Evolutionary conservation across 2,888 invertebrate genomes (phyloP).

Genomic region (Zootermopsis nevadensis): DNA sequence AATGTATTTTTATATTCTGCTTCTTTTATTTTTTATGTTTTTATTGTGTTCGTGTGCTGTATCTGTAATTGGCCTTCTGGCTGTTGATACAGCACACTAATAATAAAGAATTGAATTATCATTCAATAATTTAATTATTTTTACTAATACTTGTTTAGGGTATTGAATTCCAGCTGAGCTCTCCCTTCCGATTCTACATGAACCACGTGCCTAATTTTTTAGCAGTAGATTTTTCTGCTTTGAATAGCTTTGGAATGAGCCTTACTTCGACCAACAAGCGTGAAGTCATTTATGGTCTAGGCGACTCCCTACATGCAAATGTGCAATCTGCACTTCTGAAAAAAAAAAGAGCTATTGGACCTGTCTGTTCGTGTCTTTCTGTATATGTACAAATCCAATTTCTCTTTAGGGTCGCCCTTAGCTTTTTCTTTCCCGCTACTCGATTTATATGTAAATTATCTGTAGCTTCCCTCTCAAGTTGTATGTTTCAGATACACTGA

Average conservation of each 20-base stretch:
- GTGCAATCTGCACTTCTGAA: neutral
- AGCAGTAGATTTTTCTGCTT: neutral
- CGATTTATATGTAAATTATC: conserved; percentile 21
- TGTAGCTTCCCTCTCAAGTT: neutral
- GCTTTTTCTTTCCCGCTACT: neutral
- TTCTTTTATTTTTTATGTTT: no score
- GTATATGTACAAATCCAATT: conserved; percentile 17
- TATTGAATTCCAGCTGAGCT: no score
- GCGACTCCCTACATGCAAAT: neutral
- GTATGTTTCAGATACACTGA: neutral
- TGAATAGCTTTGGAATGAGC: neutral
- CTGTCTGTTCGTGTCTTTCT: neutral
- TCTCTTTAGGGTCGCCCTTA: neutral
- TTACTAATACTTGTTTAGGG: no score
- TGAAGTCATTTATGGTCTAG: neutral
- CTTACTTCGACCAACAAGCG: neutral
- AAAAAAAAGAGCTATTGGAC: neutral
- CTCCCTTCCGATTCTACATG: no score
- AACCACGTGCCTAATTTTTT: neutral
- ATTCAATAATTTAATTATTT: no score
- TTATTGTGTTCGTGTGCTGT: no score
- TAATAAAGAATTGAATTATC: no score
- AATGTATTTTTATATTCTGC: no score
- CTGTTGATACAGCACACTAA: no score
- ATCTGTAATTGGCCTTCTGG: no score